Evolutionary conservation across 2,888 invertebrate species (phyloP), one percentile per base, ranked within the genome.

Genomic region (Automeris io): DNA sequence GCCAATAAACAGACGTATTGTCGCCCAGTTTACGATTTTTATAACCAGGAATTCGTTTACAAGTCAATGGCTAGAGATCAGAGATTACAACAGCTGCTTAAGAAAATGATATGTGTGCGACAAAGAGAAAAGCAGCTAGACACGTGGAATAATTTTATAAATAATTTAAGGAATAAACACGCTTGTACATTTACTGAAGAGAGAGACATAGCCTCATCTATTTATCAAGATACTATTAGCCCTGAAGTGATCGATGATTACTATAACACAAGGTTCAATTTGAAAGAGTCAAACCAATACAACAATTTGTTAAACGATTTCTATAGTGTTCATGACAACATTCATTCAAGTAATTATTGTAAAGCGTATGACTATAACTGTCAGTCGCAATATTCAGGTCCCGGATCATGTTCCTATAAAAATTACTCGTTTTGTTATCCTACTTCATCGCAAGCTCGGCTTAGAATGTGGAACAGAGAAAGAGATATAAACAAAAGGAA

Each of bases 121-220:
- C 61, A 70, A 42, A 67, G 41, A 39, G 72, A 77, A 40, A 76
- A 70, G 47, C 57, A 71, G 35, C 58, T 50, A 31, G 65, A 70
- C 39, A 47, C 57, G 1, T 78, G 76, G 73, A 72, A 76, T 43
- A 76, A 71, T 37, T 78, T 70, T 32, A 72, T 83, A n/a, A 72
- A 74, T 26, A 55, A 67, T 23, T 51, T 79, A 22, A 73, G 69
- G 43, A 69, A 58, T 39, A 80, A 67, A 49, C 69, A 77, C 35
- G 39, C 37, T 18, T 42, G 26, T 23, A 5, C 46, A 46, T 34
- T 40, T 44, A 40, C 46, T 38, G 9, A 43, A 9, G 31, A 46
- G 9, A 19, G 31, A 1, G 37, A 37, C 16, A 33, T 44, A 37
- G 32, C 37, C 2, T 49, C 45, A n/a, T 42, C 47, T 16, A 41